Conservation (phyloP, 2,113 vertebrate species). For the Rutilus rutilus region DNA sequence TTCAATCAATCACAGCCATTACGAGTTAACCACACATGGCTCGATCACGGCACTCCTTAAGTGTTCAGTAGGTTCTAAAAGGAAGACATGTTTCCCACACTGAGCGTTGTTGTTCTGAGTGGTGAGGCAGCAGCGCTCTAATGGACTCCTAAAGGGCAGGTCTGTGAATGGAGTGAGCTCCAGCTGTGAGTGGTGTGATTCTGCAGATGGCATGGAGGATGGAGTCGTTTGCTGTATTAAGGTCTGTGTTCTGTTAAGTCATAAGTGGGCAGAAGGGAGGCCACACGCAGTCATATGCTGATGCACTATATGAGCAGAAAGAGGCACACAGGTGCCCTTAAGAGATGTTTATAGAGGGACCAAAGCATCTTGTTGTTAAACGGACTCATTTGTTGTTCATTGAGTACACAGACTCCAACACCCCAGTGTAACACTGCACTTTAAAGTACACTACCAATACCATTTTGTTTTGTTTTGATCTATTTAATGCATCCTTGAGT, state of each 20-base stretch:
- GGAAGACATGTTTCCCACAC: not conserved
- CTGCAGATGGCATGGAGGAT: conserved; percentile 10
- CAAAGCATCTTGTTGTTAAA: not conserved
- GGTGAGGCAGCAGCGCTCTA: not conserved
- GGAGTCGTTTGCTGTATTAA: not conserved
- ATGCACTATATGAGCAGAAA: not conserved
- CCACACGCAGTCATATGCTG: not conserved
- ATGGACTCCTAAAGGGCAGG: conserved; percentile 19
- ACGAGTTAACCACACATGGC: not conserved
- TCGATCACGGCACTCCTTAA: not conserved
- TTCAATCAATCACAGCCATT: conserved; percentile 27
- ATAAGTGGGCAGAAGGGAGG: conserved; percentile 16
- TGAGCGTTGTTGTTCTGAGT: not conserved
- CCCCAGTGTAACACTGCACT: not conserved
- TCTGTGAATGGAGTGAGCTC: not conserved
- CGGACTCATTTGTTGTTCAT: not conserved
- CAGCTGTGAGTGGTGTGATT: conserved; percentile 30
- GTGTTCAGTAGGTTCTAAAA: not conserved
- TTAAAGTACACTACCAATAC: not conserved
- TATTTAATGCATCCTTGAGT: too few relatives aligned
- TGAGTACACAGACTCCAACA: not conserved
- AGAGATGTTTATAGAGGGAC: not conserved
- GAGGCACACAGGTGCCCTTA: conserved; percentile 23
- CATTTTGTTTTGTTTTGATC: not conserved
- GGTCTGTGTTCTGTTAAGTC: not conserved